Evolutionary conservation across 2,888 invertebrate genomes (phyloP), one percentile per base, ranked within the genome.

Genomic region (Sinotaia quadrata): DNA sequence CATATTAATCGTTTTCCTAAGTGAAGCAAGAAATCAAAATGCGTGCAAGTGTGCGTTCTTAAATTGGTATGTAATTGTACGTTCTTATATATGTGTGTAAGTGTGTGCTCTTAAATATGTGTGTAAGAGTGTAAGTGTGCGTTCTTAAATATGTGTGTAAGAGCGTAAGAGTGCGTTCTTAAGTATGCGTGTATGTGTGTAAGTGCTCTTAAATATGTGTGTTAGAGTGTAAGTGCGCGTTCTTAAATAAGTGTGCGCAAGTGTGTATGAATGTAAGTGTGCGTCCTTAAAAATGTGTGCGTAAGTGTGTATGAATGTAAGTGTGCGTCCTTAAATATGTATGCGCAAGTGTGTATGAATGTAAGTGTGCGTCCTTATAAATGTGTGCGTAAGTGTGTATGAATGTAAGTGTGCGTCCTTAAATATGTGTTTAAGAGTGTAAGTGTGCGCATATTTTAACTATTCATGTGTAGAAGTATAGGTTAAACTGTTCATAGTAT

Each of bases 101-200:
- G 49, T 49, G 5, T 49, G 49, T 49, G 21, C 34, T 31, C 34
- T 18, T 54, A 18, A n/a, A 21, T 54, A 34, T 54, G 5, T 31
- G 31, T 54, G 33, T 54, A 34, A 33, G 33, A 33, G 54, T 54
- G 33, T 54, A 34, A n/a, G 33, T 54, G 54, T 54, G 33, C 34
- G 54, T 54, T 18, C 34, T 18, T 31, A 21, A 29, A 10, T n/a
- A n/a, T n/a, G n/a, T n/a, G n/a, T n/a, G n/a, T n/a, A n/a, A n/a
- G n/a, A n/a, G n/a, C n/a, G n/a, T n/a, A n/a, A n/a, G n/a, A n/a
- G n/a, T n/a, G n/a, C n/a, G n/a, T n/a, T n/a, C n/a, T n/a, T n/a
- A n/a, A n/a, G n/a, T n/a, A n/a, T n/a, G n/a, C 24, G 49, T 49
- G 49, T 49, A 24, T 49, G 49, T 49, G 49, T 49, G 49, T 49